These are phyloP conservation scores for Neoitamus cyanurus DNA, from an alignment of 2,888 invertebrate species.

Conservation along the genomic window DNA sequence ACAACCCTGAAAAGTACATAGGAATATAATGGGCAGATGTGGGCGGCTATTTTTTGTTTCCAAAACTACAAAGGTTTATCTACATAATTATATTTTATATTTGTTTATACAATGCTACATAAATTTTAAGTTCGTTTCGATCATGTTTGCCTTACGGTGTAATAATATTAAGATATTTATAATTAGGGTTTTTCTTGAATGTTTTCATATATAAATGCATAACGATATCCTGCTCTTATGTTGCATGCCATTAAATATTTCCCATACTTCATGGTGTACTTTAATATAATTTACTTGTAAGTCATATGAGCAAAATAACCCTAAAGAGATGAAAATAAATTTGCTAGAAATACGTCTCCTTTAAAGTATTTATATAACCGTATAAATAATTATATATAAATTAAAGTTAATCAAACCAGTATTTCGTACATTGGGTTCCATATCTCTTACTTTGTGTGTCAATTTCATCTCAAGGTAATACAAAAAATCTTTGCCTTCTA, in stretches of 20 bases:
- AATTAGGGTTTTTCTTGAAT: constrained; percentile 13
- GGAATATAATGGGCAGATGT: neutral
- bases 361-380: constrained; percentile 18
- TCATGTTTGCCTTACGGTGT: constrained; percentile 44
- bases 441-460: neutral
- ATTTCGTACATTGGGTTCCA: neutral
- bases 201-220: constrained; percentile 37
- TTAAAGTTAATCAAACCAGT: neutral
- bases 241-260: constrained; percentile 10
- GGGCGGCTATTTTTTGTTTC: neutral
- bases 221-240: constrained; percentile 43
- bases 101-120: constrained; percentile 53
- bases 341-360: constrained; percentile 20
- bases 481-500: neutral
- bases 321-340: constrained; percentile 32
- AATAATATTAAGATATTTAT: constrained; percentile 35
- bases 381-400: constrained; percentile 26
- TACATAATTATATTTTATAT: constrained; percentile 52
- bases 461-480: neutral
- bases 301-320: constrained; percentile 24
- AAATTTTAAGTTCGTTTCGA: constrained; percentile 51
- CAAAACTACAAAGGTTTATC: constrained; percentile 42
- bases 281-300: constrained; percentile 33
- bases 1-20: neutral
- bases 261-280: constrained; percentile 22